These are phyloP conservation scores for Drosophila burlai DNA, from an alignment of 1,140 invertebrate species.

Conservation along the genomic window DNA sequence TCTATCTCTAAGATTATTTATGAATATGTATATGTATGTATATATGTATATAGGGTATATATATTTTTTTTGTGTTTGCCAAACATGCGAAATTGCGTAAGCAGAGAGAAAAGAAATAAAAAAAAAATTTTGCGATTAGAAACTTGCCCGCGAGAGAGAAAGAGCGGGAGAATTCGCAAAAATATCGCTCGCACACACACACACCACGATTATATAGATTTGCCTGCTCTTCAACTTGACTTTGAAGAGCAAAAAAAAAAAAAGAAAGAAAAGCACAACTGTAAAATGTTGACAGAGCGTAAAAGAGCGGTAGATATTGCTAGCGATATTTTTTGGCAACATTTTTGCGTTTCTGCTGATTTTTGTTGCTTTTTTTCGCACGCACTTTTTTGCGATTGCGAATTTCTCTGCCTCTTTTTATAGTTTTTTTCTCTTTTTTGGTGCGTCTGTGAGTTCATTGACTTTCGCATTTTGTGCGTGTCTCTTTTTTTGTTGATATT, in stretches of 20 bases:
- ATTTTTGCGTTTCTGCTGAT: conserved; percentile 32
- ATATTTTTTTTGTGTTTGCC: conserved; percentile 61
- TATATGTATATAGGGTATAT: neutral
- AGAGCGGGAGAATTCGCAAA: conserved; percentile 51
- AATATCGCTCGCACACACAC: conserved; percentile 23
- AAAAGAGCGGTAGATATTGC: conserved; percentile 5
- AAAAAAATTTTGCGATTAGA: conserved; percentile 29
- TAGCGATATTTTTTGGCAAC: conserved; percentile 66
- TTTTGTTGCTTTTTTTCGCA: conserved; percentile 12
- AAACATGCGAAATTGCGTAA: conserved; percentile 79
- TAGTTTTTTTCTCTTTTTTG: neutral
- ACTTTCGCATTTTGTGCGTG: conserved; percentile 58
- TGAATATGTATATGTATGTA: neutral
- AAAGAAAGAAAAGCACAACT: neutral
- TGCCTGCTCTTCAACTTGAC: conserved; percentile 80
- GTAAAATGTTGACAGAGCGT: conserved; percentile 64
- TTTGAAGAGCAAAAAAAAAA: conserved; percentile 58
- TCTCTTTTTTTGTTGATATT: conserved; percentile 39
- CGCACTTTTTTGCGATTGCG: conserved; percentile 45
- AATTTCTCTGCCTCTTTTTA: conserved; percentile 40
- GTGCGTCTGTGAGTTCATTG: conserved; percentile 62
- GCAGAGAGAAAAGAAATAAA: conserved; percentile 13
- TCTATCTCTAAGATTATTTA: conserved; percentile 16
- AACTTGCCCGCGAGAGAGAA: conserved; percentile 21
- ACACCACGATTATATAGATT: neutral